Evolutionary conservation across 2,888 invertebrate species (phyloP).

Genomic region (Aethes cnicana): DNA sequence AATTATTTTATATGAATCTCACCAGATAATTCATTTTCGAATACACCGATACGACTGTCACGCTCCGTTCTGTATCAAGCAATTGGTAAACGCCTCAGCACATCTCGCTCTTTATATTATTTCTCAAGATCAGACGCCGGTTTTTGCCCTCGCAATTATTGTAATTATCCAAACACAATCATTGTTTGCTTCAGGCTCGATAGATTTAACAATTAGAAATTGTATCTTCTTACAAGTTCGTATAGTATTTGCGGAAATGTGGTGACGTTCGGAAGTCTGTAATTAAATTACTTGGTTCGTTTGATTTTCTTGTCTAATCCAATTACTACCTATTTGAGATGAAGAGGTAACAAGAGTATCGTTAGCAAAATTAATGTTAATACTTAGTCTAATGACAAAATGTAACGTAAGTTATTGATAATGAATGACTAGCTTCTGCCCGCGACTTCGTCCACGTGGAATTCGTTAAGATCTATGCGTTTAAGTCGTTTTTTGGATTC

Average conservation of each 20-base stretch:
- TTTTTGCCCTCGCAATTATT: conserved; percentile 35
- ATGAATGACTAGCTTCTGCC: too few species aligned
- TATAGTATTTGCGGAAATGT: conserved; percentile 30
- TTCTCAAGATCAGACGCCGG: conserved; percentile 32
- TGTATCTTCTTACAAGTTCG: conserved; percentile 9
- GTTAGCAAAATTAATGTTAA: too few species aligned
- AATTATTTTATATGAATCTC: conserved; percentile 35
- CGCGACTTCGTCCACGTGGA: too few species aligned
- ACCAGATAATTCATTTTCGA: conserved; percentile 50
- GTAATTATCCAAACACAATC: conserved; percentile 37
- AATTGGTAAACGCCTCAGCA: conserved; percentile 45
- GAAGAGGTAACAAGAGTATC: not conserved
- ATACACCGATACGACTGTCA: conserved; percentile 22
- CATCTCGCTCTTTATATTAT: conserved; percentile 52
- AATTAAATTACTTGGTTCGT: conserved; percentile 15
- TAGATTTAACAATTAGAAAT: conserved; percentile 32
- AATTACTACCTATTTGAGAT: not conserved
- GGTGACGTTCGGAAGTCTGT: conserved; percentile 24
- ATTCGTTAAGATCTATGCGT: too few species aligned
- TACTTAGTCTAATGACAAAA: too few species aligned
- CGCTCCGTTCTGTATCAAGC: conserved; percentile 30
- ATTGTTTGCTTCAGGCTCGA: conserved; percentile 25
- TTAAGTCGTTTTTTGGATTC: too few species aligned
- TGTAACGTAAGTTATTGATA: too few species aligned
- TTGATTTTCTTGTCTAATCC: not conserved